phyloP scores from a whole-genome alignment of 1,140 invertebrate species.

The Helicoverpa armigera region DNA sequence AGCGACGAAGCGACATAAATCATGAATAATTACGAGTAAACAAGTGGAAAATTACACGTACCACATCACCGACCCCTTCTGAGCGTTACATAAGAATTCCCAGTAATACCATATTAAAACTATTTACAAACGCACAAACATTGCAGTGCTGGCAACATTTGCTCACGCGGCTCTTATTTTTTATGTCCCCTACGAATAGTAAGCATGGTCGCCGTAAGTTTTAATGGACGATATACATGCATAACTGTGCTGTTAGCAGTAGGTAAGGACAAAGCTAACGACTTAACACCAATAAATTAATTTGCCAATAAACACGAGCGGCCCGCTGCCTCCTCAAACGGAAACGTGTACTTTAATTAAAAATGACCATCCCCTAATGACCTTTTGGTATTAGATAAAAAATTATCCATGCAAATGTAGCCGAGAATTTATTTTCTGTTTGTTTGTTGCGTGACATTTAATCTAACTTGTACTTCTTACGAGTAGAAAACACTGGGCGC shows the following conservation, averaged over 20 bases:
- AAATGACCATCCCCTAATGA: slow-evolving; percentile 46
- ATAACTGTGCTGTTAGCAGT: slow-evolving; percentile 43
- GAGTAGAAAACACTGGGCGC: not conserved
- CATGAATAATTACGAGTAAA: slow-evolving; percentile 12
- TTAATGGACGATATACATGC: slow-evolving; percentile 62
- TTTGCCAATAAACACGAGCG: slow-evolving; percentile 59
- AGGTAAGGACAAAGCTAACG: slow-evolving; percentile 59
- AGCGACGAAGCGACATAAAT: slow-evolving; percentile 17
- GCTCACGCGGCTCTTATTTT: slow-evolving; percentile 48
- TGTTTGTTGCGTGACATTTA: slow-evolving; percentile 36
- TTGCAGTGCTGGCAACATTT: slow-evolving; percentile 47
- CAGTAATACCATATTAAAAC: slow-evolving; percentile 26
- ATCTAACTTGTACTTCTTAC: slow-evolving; percentile 20
- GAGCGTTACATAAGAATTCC: slow-evolving; percentile 6
- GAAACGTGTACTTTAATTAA: slow-evolving; percentile 48
- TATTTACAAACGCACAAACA: slow-evolving; percentile 43
- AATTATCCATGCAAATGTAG: slow-evolving; percentile 43
- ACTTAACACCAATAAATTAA: slow-evolving; percentile 63
- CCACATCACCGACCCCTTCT: not conserved
- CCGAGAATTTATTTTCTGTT: slow-evolving; percentile 26
- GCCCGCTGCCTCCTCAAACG: slow-evolving; percentile 40
- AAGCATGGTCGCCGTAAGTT: slow-evolving; percentile 58
- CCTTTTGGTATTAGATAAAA: slow-evolving; percentile 46
- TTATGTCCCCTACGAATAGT: slow-evolving; percentile 48
- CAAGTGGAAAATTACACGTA: slow-evolving; percentile 31